Evolutionary conservation across 2,888 invertebrate species (phyloP).

Genomic region (Hoplodrina blanda): DNA sequence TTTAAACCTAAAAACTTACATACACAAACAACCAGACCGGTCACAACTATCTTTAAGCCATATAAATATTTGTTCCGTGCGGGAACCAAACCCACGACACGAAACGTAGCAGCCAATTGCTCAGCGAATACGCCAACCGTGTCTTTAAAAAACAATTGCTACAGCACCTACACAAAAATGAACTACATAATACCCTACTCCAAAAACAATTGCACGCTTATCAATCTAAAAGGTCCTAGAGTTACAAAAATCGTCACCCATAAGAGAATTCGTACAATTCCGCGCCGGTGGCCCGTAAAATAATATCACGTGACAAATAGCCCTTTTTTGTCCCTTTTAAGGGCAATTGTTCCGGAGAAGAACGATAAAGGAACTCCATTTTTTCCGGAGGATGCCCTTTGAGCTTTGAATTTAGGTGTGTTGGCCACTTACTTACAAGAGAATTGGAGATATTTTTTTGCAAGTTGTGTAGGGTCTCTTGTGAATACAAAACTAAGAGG

Average conservation of each 20-base stretch:
- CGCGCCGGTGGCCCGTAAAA: slow-evolving; percentile 12
- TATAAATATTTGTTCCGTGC: no score
- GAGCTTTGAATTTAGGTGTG: background rate
- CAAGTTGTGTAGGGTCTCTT: no score
- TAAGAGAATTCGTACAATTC: slow-evolving; percentile 4
- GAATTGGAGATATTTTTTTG: background rate
- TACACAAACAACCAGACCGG: no score
- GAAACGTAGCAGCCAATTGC: no score
- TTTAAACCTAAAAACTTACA: no score
- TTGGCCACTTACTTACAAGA: background rate
- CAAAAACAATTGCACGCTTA: background rate
- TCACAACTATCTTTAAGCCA: no score
- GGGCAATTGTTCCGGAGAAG: slow-evolving; percentile 5
- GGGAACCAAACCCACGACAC: no score
- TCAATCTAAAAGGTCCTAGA: background rate
- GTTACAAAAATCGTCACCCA: slow-evolving; percentile 2
- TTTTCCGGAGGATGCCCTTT: slow-evolving; percentile 4
- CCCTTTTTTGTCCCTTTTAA: slow-evolving; percentile 9
- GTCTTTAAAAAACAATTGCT: no score
- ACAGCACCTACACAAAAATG: background rate
- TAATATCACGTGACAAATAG: slow-evolving; percentile 40
- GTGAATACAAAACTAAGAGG: background rate
- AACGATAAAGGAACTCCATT: background rate
- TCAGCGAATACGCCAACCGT: no score
- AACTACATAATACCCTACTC: background rate